Conservation (phyloP, 2,797 vertebrate species). For the Pterois miles region DNA sequence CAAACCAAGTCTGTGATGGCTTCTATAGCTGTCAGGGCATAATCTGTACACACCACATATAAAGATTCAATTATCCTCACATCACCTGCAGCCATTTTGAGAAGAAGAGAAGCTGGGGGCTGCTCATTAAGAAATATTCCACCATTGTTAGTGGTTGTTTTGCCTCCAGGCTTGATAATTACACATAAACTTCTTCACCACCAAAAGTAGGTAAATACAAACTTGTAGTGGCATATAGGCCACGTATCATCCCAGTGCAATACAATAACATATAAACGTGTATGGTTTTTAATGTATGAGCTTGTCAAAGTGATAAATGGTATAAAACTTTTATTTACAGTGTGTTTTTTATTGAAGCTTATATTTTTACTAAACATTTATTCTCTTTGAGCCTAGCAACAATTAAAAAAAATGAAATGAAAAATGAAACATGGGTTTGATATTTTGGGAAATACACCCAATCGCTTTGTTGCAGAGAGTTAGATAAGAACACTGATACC, state of each 20-base stretch:
- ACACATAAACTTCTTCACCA: constrained; percentile 14
- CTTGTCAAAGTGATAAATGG: background rate
- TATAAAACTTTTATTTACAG: background rate
- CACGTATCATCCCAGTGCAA: background rate
- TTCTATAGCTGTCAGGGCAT: constrained; percentile 26
- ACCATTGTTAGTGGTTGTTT: constrained; percentile 22
- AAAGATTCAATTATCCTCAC: constrained; percentile 15
- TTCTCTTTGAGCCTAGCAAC: background rate
- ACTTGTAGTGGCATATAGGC: background rate
- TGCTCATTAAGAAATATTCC: constrained; percentile 24
- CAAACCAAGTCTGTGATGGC: constrained; percentile 8
- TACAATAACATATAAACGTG: background rate
- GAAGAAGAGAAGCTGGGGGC: background rate
- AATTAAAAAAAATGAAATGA: background rate
- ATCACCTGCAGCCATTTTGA: constrained; percentile 19
- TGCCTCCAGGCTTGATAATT: constrained; percentile 15
- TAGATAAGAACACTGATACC: background rate
- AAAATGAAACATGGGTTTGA: background rate
- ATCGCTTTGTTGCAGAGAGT: background rate
- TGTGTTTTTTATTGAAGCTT: background rate
- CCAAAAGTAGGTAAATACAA: background rate
- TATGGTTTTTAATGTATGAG: background rate
- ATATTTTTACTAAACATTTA: background rate
- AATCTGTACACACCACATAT: constrained; percentile 25
- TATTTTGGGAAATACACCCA: background rate